These are phyloP conservation scores for Dipodomys stephensi DNA, from an alignment of 2,113 vertebrate genomes.

Conservation along the genomic window DNA sequence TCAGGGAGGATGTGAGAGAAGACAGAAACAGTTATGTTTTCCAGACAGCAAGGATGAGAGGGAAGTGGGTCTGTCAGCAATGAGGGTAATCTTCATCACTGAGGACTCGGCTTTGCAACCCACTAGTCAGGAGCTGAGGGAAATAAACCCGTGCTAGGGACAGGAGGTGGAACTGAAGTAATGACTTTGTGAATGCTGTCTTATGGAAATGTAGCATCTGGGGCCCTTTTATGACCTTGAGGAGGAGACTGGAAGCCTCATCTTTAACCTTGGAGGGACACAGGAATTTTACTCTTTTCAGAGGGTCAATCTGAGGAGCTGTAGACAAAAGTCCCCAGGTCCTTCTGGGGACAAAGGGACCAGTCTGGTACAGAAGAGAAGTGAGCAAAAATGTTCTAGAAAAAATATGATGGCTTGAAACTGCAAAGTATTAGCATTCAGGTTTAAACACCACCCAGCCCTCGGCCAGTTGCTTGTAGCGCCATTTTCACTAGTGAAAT, in stretches of 20 bases:
- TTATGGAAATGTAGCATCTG: not conserved
- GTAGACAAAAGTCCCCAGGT: too few relatives aligned
- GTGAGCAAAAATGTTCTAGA: too few relatives aligned
- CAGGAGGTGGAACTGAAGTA: not conserved
- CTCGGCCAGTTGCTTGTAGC: too few relatives aligned
- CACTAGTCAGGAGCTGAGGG: not conserved
- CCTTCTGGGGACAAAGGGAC: too few relatives aligned
- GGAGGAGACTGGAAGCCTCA: not conserved
- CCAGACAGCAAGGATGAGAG: not conserved
- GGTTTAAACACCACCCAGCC: too few relatives aligned
- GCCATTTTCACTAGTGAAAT: too few relatives aligned
- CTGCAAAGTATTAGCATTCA: too few relatives aligned
- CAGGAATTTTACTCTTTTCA: not conserved
- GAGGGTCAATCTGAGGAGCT: not conserved
- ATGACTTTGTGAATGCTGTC: not conserved
- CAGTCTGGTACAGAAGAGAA: too few relatives aligned
- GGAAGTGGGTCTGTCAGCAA: too few relatives aligned
- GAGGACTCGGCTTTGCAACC: not conserved
- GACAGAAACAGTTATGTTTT: not conserved
- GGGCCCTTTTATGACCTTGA: not conserved
- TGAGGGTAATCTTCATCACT: rapidly evolving
- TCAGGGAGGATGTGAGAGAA: not conserved
- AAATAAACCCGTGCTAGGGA: not conserved
- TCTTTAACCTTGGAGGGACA: not conserved
- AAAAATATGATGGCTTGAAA: too few relatives aligned